Base-by-base conservation (phyloP, 2,888 invertebrate genomes). In the Rhagonycha lutea region DNA sequence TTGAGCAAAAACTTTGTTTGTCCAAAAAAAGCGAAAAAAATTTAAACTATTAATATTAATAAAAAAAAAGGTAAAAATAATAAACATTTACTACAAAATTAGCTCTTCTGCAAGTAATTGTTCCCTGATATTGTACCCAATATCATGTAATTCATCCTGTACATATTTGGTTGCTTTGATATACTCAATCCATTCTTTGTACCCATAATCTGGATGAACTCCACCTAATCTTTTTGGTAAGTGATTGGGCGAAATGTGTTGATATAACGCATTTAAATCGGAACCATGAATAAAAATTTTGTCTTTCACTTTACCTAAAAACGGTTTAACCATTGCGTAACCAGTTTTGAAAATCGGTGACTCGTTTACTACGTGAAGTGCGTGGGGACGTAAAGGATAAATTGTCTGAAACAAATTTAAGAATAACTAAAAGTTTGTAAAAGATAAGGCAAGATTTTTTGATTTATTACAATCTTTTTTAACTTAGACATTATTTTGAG, bases 341-440 rank as follows among this genome's bases (percentile, higher is more conserved):
- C 94, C 92, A 78, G 93, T 92, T 86, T 94, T 95, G 85, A 95
- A 95, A 4, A 94, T 87, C 94, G 95, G 95, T 0, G 94, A 93
- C 85, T 95, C 94, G 85, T 95, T 93, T 60, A 95, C 90, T 70
- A 96, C 91, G 87, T 96, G 95, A 74, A 96, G 91, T 0, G 94
- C 93, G 80, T 93, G 89, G 0, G 93, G 94, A 69, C 91, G 92
- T 83, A 94, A 90, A 0, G 95, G 95, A 85, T 94, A 94, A 73
- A 93, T 91, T 0, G 93, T 92, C 93, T 93, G 87, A 11, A 89
- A 87, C 24, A 62, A 60, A 18, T 2, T 18, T 18, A 18, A 18
- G 18, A 2, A 18, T 18, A 18, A 18, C 18, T 18, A 18, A 18
- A 69, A 3, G 26, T 10, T 10, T 12, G 10, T 24, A 28, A 0